These are phyloP conservation scores for Chelonus insularis DNA, from an alignment of 1,140 invertebrate genomes.

Conservation along the genomic window DNA sequence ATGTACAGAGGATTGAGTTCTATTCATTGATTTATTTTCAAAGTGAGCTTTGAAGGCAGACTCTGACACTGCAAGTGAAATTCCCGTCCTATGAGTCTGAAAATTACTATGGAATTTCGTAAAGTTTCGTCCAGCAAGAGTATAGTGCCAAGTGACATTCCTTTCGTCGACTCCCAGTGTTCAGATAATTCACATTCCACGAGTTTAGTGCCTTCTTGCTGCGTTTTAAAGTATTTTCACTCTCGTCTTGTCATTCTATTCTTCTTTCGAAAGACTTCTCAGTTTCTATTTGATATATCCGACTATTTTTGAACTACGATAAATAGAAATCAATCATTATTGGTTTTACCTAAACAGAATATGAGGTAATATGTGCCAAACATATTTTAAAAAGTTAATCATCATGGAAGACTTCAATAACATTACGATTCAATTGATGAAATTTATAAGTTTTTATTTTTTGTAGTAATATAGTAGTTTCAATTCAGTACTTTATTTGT, in stretches of 20 bases:
- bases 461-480: no score
- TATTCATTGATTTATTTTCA: conserved; percentile 13
- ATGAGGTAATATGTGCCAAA: no score
- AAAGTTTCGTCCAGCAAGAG: conserved; percentile 8
- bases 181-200: conserved; percentile 24
- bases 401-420: no score
- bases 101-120: conserved; percentile 15
- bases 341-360: no score
- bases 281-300: no score
- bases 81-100: not conserved
- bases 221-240: conserved; percentile 10
- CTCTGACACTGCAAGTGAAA: not conserved
- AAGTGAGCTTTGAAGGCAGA: conserved; percentile 7
- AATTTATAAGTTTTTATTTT: no score
- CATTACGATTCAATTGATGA: no score
- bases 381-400: no score
- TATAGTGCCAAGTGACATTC: conserved; percentile 10
- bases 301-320: not conserved
- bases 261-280: not conserved
- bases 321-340: conserved; percentile 1
- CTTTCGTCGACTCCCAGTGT: conserved; percentile 11
- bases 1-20: conserved; percentile 7
- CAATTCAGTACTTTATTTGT: no score
- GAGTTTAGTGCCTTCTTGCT: conserved; percentile 3
- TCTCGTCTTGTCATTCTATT: not conserved